Percentiles rank a stretch among this genome's conserved stretches.
These are phyloP conservation scores for Himantopus leucocephalus DNA, from an alignment of 2,113 vertebrate species.

Conservation along the genomic window DNA sequence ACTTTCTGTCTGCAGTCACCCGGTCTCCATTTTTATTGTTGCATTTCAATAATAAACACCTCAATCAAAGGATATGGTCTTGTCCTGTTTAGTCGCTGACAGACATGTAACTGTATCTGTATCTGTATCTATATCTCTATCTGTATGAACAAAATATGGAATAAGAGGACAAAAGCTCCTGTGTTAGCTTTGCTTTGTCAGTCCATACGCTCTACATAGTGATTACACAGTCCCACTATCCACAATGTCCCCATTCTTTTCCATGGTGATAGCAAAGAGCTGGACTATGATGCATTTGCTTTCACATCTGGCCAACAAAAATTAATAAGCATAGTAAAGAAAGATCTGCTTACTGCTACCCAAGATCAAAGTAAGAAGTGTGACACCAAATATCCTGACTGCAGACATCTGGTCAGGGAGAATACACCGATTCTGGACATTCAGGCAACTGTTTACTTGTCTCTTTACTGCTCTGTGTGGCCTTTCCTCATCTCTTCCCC, in stretches of 20 bases:
- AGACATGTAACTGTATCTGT: too few species aligned
- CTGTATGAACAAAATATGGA: accelerated
- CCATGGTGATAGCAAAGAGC: not conserved
- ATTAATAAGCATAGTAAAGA: not conserved
- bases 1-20: not conserved
- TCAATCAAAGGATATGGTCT: not conserved
- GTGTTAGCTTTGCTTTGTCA: not conserved
- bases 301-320: not conserved
- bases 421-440: not conserved
- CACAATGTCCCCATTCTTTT: not conserved
- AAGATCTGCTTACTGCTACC: not conserved
- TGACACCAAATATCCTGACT: not conserved
- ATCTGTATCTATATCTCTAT: not conserved
- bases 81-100: not conserved
- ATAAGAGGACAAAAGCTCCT: not conserved
- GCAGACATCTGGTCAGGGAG: not conserved
- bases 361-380: not conserved
- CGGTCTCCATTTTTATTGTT: not conserved
- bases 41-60: not conserved
- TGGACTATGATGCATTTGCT: not conserved
- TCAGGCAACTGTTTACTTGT: not conserved
- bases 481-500: not conserved
- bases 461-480: not conserved
- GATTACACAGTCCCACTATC: not conserved
- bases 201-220: not conserved